Base-by-base conservation (phyloP, 2,113 vertebrate genomes). In the Rhodinocichla rosea region DNA sequence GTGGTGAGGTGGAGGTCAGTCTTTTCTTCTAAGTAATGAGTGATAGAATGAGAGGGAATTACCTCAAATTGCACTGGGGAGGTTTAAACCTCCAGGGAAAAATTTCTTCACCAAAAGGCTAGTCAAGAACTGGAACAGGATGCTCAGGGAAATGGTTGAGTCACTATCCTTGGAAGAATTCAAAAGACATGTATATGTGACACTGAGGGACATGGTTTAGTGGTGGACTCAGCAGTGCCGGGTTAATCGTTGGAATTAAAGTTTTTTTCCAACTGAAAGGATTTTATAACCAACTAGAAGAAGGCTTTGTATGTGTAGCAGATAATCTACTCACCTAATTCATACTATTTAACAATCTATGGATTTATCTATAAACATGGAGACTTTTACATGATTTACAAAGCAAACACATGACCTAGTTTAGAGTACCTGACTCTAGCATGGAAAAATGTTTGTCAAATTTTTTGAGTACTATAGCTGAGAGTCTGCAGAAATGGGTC, bases 381-480 rank as follows among this genome's bases (percentile, higher is more conserved):
- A 83, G 60, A 63, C 32, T 82, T 94, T 80, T 69, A 79, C 24
- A 45, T 82, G 83, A 97, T 88, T 95, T 97, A 90, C 55, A 95
- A 42, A 77, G 89, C 67, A 94, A 95, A 94, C 49, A 69, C 28
- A 96, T 15, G 35, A 70, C 26, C 59, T 69, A 57, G 17, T 94
- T 73, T 83, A 92, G 68, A 93, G 83, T 80, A 83, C 53, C 84
- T 92, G 87, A 52, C 74, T 55, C 63, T 57, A 92, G 56, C 56
- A 57, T 68, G 49, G 59, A 70, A 95, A 95, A 95, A 84, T 97
- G 86, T 97, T 97, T 97, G 97, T 90, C 35, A 75, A 79, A 90
- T 35, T 47, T 70, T 67, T 83, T 82, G 35, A 91, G 67, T 83
- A 86, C 69, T 86, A 11, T 21, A 67, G 32, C 33, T 91, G 52